Conservation (phyloP, 2,113 vertebrate species). For the Hippocampus comes region DNA sequence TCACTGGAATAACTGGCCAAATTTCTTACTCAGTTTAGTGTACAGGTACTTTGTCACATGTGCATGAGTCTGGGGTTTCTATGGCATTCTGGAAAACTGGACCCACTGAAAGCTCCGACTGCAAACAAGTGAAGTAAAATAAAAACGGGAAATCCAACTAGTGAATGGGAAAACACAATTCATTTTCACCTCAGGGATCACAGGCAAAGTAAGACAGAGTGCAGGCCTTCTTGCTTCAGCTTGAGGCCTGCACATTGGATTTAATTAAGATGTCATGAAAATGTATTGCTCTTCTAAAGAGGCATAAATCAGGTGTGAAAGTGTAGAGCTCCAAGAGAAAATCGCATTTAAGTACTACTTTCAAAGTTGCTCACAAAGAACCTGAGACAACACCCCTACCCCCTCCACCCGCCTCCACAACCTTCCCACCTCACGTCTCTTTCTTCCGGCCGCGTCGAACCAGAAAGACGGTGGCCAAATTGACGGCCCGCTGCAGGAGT, state of each 20-base stretch:
- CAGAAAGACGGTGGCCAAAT: constrained; percentile 41
- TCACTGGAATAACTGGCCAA: background rate
- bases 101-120: background rate
- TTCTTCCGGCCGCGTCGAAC: constrained; percentile 23
- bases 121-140: background rate
- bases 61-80: background rate
- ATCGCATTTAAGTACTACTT: constrained; percentile 2
- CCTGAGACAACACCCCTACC: background rate
- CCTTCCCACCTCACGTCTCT: background rate
- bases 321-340: constrained; percentile 19
- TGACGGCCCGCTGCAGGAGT: constrained; percentile 32
- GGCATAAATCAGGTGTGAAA: constrained; percentile 23
- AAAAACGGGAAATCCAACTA: background rate
- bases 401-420: background rate
- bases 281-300: constrained; percentile 20
- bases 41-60: background rate
- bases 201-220: constrained; percentile 5
- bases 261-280: constrained; percentile 42
- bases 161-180: constrained; percentile 16
- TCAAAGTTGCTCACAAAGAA: constrained; percentile 3
- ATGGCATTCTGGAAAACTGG: background rate
- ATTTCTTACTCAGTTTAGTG: background rate
- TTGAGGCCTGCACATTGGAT: background rate
- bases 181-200: constrained; percentile 27
- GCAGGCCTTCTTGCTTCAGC: constrained; percentile 13